A percentile compares a stretch with the other conserved stretches of the same genome.
Conservation (phyloP, 2,888 invertebrate genomes). For the Helleia helle region DNA sequence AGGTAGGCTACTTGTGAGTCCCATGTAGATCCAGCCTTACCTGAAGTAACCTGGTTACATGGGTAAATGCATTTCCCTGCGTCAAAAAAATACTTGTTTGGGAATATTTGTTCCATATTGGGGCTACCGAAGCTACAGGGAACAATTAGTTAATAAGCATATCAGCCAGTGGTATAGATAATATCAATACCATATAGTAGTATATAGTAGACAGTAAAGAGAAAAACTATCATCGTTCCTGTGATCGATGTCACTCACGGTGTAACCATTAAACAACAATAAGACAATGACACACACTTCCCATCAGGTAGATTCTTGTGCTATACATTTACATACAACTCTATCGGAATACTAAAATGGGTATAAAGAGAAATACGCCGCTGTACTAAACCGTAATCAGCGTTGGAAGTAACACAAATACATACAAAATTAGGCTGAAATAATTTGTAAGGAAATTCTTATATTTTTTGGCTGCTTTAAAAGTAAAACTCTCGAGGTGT, state of each 20-base stretch:
- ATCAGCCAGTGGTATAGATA: too few relatives aligned
- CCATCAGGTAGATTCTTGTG: neutral
- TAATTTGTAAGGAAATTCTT: neutral
- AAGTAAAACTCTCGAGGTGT: neutral
- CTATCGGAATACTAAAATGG: slow-evolving; percentile 1
- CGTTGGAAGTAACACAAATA: neutral
- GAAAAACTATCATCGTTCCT: neutral
- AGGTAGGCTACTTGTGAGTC: too few relatives aligned
- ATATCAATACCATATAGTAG: too few relatives aligned
- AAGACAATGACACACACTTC: neutral
- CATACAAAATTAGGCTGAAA: too few relatives aligned
- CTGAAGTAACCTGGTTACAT: too few relatives aligned
- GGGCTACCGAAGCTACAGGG: too few relatives aligned
- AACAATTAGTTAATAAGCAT: too few relatives aligned
- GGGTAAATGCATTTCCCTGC: too few relatives aligned
- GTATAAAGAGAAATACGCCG: slow-evolving; percentile 2
- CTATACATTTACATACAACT: slow-evolving; percentile 4
- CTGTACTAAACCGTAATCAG: neutral
- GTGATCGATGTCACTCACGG: neutral
- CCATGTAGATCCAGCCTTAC: too few relatives aligned
- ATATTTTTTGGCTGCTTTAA: neutral
- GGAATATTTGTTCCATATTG: too few relatives aligned
- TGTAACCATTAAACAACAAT: neutral
- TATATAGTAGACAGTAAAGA: neutral
- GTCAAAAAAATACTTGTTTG: too few relatives aligned